A percentile compares a stretch with the other conserved stretches of the same genome.
Conservation (phyloP, 2,113 vertebrate species). For the Gallinago undulata region DNA sequence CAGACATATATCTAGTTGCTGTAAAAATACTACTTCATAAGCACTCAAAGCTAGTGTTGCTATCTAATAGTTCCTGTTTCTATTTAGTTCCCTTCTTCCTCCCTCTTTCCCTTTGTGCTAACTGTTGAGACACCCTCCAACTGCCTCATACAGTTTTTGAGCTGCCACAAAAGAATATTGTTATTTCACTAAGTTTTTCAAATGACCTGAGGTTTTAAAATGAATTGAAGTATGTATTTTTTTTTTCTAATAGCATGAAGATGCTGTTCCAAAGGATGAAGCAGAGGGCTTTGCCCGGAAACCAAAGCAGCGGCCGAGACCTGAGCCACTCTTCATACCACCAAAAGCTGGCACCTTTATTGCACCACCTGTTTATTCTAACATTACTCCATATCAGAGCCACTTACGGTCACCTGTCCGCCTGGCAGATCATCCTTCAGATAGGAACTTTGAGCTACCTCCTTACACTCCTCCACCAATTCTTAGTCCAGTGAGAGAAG, state of each 20-base stretch:
- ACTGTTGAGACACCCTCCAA: background rate
- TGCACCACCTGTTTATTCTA: constrained; percentile 90
- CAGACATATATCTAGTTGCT: background rate
- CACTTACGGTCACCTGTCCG: constrained; percentile 95
- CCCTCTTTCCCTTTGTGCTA: background rate
- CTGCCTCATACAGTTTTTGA: background rate
- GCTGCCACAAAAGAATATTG: background rate
- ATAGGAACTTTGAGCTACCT: constrained; percentile 85
- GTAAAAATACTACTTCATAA: background rate
- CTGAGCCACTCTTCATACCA: constrained; percentile 96
- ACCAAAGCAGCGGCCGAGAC: constrained; percentile 90
- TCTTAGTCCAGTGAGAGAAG: constrained; percentile 96
- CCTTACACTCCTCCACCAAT: constrained; percentile 97
- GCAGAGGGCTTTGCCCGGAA: constrained; percentile 81
- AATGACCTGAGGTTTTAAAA: background rate
- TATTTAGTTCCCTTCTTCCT: background rate
- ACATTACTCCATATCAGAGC: constrained; percentile 94
- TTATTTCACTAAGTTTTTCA: background rate
- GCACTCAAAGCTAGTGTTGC: background rate
- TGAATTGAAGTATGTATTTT: background rate
- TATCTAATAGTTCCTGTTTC: background rate
- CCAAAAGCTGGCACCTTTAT: constrained; percentile 92
- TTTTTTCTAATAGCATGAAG: constrained; percentile 63
- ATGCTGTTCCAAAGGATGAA: constrained; percentile 78
- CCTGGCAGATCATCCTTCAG: constrained; percentile 83